phyloP scores from a whole-genome alignment of 1,140 invertebrate genomes.

The Drosophila melanica region DNA sequence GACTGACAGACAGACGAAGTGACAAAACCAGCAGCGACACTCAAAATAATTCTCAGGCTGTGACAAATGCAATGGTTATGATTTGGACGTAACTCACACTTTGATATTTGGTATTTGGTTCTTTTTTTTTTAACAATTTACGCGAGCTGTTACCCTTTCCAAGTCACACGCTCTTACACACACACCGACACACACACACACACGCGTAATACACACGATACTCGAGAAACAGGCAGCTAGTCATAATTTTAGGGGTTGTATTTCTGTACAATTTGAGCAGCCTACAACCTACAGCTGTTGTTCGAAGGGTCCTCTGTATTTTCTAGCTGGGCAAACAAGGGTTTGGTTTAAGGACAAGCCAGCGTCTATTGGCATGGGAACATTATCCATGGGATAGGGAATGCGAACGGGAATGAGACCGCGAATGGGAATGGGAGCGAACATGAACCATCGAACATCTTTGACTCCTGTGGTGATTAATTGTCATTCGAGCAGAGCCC shows the following conservation, averaged over 20 bases:
- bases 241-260: conserved; percentile 81
- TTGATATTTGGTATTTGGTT: conserved; percentile 47
- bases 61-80: conserved; percentile 75
- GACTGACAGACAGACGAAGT: conserved; percentile 22
- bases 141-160: conserved; percentile 71
- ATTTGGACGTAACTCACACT: conserved; percentile 70
- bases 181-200: conserved; percentile 18
- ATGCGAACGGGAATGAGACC: background rate
- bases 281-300: conserved; percentile 68
- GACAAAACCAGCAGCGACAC: conserved; percentile 75
- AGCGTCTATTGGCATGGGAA: conserved; percentile 63
- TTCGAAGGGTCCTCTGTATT: conserved; percentile 17
- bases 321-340: conserved; percentile 70
- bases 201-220: conserved; percentile 26
- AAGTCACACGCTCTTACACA: conserved; percentile 54
- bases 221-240: conserved; percentile 36
- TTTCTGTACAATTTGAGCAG: conserved; percentile 25
- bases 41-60: conserved; percentile 76
- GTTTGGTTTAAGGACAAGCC: conserved; percentile 56
- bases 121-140: conserved; percentile 76
- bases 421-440: conserved; percentile 21
- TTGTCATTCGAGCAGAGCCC: conserved; percentile 62
- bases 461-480: conserved; percentile 82
- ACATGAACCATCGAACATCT: conserved; percentile 62
- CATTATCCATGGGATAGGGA: conserved; percentile 12